Percentiles rank a stretch among this genome's conserved stretches.
Conservation (phyloP, 2,113 vertebrate species). For the Neomonachus schauinslandi region DNA sequence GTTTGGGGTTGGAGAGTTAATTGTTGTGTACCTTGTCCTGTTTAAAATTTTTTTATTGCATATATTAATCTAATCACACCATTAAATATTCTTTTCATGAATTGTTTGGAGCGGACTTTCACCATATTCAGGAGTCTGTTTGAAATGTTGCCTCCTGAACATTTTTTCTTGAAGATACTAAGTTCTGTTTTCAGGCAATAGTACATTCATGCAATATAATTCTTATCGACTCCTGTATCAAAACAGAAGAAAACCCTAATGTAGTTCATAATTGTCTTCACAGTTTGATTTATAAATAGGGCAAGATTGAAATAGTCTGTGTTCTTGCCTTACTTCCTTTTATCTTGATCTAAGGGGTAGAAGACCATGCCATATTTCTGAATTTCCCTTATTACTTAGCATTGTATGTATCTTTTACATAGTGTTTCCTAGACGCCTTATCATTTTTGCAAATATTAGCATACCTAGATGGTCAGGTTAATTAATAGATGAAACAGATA, state of each 20-base stretch:
- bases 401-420: not conserved
- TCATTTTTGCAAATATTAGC: not conserved
- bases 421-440: not conserved
- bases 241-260: not conserved
- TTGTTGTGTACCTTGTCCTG: not conserved
- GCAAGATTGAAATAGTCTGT: not conserved
- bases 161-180: not conserved
- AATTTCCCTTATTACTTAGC: not conserved
- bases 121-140: not conserved
- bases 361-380: not conserved
- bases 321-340: not conserved
- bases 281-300: not conserved
- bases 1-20: not conserved
- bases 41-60: slow-evolving; percentile 32
- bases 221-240: not conserved
- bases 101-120: not conserved
- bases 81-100: not conserved
- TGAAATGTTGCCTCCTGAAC: not conserved
- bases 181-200: not conserved
- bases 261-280: not conserved
- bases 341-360: not conserved
- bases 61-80: not conserved
- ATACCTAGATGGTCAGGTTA: not conserved
- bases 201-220: not conserved
- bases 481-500: not conserved